phyloP scores from a whole-genome alignment of 2,113 vertebrate genomes.

The Spea bombifrons region DNA sequence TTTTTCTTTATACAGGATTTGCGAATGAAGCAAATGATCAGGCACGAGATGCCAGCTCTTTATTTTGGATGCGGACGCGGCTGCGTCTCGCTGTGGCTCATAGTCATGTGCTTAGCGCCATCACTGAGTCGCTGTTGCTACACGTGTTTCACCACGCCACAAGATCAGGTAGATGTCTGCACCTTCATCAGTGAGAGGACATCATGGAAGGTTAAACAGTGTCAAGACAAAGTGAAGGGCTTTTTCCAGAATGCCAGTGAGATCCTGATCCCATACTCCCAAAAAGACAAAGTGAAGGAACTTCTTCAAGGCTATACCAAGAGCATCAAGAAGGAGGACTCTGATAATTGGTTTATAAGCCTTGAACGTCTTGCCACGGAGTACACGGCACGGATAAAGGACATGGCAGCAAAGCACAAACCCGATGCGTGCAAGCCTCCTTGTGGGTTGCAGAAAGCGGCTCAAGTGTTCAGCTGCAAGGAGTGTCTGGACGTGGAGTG shows the following conservation, averaged over 20 bases:
- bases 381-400: too few relatives aligned
- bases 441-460: constrained; percentile 51
- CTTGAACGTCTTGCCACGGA: too few relatives aligned
- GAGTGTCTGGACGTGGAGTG: constrained; percentile 50
- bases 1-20: too few relatives aligned
- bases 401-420: too few relatives aligned
- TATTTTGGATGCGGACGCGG: not conserved
- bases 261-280: not conserved
- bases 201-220: not conserved
- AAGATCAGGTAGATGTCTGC: not conserved
- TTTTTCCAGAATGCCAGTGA: not conserved
- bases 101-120: not conserved
- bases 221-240: not conserved
- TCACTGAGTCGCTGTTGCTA: not conserved
- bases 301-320: not conserved
- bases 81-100: not conserved
- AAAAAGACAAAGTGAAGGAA: not conserved
- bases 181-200: not conserved
- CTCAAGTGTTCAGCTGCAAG: constrained; percentile 50
- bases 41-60: too few relatives aligned
- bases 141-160: not conserved
- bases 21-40: too few relatives aligned
- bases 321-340: not conserved
- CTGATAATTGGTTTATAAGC: not conserved
- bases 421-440: not conserved